phyloP scores from a whole-genome alignment of 1,140 invertebrate genomes.

The Rhopalosiphum padi region DNA sequence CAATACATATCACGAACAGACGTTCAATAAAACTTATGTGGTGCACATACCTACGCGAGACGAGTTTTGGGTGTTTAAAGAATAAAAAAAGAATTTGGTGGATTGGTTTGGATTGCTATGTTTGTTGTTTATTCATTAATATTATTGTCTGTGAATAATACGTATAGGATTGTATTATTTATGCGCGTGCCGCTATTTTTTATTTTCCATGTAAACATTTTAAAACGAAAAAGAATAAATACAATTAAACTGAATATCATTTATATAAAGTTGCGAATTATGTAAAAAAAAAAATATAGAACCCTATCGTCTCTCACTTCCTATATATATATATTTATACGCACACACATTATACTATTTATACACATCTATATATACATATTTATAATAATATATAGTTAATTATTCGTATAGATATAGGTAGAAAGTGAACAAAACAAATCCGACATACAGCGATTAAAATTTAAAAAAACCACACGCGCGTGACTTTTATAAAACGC shows the following conservation, averaged over 20 bases:
- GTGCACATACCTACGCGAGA: not conserved
- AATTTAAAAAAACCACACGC: not conserved
- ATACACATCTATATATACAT: not conserved
- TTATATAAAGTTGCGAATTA: not conserved
- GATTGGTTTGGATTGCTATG: not conserved
- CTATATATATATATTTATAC: not conserved
- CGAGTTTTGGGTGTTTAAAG: not conserved
- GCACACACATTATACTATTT: no score
- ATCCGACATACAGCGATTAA: not conserved
- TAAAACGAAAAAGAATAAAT: not conserved
- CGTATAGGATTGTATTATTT: not conserved
- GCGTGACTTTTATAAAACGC: not conserved
- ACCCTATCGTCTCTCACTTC: not conserved
- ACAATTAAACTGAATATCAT: not conserved
- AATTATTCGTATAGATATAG: not conserved
- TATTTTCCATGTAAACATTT: not conserved
- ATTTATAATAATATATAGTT: not conserved
- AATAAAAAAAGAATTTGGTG: not conserved
- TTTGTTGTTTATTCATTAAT: conserved; percentile 18
- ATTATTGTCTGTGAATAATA: not conserved
- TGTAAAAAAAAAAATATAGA: not conserved
- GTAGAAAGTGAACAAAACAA: not conserved
- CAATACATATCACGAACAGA: not conserved
- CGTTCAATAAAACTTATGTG: not conserved
- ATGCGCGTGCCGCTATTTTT: not conserved